These are phyloP conservation scores for Knipowitschia caucasica DNA, from an alignment of 2,797 vertebrate genomes.

Conservation along the genomic window DNA sequence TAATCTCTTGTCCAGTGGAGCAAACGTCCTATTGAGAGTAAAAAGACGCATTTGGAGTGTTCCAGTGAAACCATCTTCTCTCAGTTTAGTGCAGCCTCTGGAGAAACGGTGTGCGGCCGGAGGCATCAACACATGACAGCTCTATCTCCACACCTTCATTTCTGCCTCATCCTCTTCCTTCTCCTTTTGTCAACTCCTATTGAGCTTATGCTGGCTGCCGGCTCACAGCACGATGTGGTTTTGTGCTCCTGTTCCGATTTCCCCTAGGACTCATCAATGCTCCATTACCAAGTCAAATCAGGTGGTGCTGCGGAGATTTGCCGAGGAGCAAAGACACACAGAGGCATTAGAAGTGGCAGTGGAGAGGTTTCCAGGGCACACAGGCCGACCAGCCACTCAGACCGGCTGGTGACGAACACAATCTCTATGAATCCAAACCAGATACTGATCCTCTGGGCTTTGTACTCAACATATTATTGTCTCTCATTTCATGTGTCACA, in stretches of 20 bases:
- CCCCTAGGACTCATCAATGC: slow-evolving; percentile 91
- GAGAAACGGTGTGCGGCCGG: slow-evolving; percentile 53
- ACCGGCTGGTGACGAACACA: slow-evolving; percentile 51
- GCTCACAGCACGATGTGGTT: slow-evolving; percentile 66
- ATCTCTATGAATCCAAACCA: slow-evolving; percentile 46
- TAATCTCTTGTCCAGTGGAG: slow-evolving; percentile 54
- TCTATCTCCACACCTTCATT: slow-evolving; percentile 57
- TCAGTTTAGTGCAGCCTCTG: slow-evolving; percentile 49
- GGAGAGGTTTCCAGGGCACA: slow-evolving; percentile 72
- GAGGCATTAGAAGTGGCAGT: slow-evolving; percentile 67
- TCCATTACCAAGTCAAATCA: slow-evolving; percentile 99
- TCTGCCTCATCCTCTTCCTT: slow-evolving; percentile 30
- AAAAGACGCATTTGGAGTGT: slow-evolving; percentile 54
- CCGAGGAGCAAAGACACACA: slow-evolving; percentile 56
- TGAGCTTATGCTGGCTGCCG: slow-evolving; percentile 65
- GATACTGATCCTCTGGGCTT: slow-evolving; percentile 68
- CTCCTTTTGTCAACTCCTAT: slow-evolving; percentile 69
- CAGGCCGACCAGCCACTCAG: slow-evolving; percentile 55
- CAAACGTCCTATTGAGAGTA: slow-evolving; percentile 42
- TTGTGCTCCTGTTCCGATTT: slow-evolving; percentile 76
- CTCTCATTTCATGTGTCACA: slow-evolving; percentile 63
- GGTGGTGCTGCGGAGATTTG: slow-evolving; percentile 87
- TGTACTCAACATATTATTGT: slow-evolving; percentile 75
- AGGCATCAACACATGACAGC: slow-evolving; percentile 73
- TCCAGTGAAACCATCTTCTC: slow-evolving; percentile 41